phyloP scores from a whole-genome alignment of 2,797 vertebrate species.

The Chlorospingus semifuscus region DNA sequence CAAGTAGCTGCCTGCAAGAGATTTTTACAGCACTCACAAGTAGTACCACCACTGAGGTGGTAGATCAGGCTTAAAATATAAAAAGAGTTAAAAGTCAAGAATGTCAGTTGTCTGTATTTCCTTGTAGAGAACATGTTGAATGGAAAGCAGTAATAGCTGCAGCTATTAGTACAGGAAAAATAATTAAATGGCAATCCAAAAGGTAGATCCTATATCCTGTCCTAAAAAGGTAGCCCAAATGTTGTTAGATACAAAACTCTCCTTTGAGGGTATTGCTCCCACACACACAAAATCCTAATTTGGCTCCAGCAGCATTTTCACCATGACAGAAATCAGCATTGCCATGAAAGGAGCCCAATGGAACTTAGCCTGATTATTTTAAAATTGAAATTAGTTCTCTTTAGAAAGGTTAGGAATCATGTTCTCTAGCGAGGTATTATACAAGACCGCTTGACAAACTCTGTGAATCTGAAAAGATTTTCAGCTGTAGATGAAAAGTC shows the following conservation, averaged over 20 bases:
- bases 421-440: background rate
- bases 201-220: background rate
- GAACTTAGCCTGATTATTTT: background rate
- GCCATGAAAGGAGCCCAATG: background rate
- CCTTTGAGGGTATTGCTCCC: background rate
- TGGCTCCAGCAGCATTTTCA: background rate
- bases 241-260: background rate
- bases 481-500: background rate
- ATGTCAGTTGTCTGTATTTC: background rate
- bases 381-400: background rate
- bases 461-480: background rate
- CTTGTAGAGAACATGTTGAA: background rate
- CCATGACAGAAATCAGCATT: background rate
- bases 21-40: background rate
- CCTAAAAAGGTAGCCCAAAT: background rate
- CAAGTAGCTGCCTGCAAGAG: background rate
- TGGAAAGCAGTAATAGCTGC: background rate
- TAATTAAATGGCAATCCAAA: background rate
- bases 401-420: background rate
- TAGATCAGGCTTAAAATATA: background rate
- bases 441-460: background rate
- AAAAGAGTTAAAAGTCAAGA: background rate
- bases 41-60: background rate
- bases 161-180: fast-evolving
- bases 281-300: background rate